A percentile compares a stretch with the other conserved stretches of the same genome.
phyloP scores from a whole-genome alignment of 1,140 invertebrate species.

The Caerostris extrusa region DNA sequence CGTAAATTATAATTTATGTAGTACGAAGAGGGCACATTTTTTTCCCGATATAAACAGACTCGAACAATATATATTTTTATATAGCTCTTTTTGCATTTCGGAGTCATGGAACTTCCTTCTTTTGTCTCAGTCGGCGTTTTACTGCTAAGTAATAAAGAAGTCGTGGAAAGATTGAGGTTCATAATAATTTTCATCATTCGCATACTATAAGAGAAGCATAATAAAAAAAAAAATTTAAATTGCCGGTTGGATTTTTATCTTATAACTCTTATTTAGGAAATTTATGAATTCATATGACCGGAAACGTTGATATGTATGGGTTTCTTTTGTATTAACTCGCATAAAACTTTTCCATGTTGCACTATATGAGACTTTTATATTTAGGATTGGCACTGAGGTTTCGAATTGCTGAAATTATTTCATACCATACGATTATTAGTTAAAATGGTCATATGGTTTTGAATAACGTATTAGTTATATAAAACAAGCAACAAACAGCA shows the following conservation, averaged over 20 bases:
- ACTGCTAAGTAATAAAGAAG: neutral
- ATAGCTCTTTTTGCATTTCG: neutral
- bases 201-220: neutral
- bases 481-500: too few species aligned
- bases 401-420: neutral
- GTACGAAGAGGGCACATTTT: neutral
- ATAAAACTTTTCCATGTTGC: too few species aligned
- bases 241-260: neutral
- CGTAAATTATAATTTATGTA: constrained; percentile 3
- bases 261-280: neutral
- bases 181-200: neutral
- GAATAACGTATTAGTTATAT: neutral
- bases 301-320: neutral
- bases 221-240: neutral
- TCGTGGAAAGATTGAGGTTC: neutral
- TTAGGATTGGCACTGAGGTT: neutral
- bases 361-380: too few species aligned
- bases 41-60: neutral
- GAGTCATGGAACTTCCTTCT: neutral
- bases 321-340: neutral
- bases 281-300: neutral
- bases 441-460: neutral
- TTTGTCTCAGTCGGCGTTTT: neutral
- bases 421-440: neutral
- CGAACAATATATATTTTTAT: constrained; percentile 24